These are phyloP conservation scores for Pammene aurita DNA, from an alignment of 2,888 invertebrate species.

Conservation along the genomic window DNA sequence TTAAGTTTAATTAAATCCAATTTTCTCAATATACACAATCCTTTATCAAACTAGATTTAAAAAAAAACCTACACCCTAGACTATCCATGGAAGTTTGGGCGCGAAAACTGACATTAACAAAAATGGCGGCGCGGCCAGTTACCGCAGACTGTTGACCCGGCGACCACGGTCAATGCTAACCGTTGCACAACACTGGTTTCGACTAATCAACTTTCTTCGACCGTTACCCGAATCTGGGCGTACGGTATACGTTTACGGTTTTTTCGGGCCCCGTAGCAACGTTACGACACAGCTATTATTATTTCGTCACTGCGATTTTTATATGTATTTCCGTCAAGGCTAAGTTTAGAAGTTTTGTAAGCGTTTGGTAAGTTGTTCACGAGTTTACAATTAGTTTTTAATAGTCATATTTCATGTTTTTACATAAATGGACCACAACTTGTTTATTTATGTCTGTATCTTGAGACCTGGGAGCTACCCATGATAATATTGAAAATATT, in stretches of 20 bases:
- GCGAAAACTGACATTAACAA: conserved; percentile 10
- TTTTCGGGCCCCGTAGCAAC: conserved; percentile 72
- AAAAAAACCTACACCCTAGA: background rate
- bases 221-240: conserved; percentile 79
- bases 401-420: background rate
- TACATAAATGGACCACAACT: background rate
- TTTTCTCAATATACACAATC: too few species aligned
- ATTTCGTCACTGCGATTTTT: conserved; percentile 67
- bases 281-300: conserved; percentile 75
- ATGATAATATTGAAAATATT: conserved; percentile 12
- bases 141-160: conserved; percentile 36
- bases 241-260: conserved; percentile 76
- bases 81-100: background rate
- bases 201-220: conserved; percentile 76
- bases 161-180: conserved; percentile 57
- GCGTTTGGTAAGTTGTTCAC: conserved; percentile 12
- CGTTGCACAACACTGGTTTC: conserved; percentile 61
- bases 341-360: conserved; percentile 52
- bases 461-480: conserved; percentile 8
- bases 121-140: conserved; percentile 36
- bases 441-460: background rate
- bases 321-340: conserved; percentile 58
- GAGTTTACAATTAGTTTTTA: conserved; percentile 6
- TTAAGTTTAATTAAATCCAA: background rate
- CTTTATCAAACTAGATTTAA: too few species aligned